phyloP scores from a whole-genome alignment of 92 coral and sea anemone species.

The Bergia sp. region DNA sequence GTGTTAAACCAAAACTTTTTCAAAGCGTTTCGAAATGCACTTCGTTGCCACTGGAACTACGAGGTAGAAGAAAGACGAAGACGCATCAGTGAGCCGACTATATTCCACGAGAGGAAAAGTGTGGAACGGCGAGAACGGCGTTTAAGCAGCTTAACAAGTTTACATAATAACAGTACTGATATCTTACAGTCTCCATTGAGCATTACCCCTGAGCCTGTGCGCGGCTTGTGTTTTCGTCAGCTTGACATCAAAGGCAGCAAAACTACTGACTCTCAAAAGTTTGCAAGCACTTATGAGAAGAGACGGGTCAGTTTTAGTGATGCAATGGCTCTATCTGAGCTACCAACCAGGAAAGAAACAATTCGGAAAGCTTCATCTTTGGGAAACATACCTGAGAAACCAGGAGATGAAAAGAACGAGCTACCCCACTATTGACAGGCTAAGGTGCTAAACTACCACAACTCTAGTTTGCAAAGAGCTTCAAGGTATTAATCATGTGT shows the following conservation, averaged over 20 bases:
- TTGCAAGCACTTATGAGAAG: neutral
- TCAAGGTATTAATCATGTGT: neutral
- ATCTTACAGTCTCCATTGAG: neutral
- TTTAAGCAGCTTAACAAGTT: neutral
- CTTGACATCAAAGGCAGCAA: neutral
- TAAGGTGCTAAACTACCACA: neutral
- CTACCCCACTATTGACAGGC: neutral
- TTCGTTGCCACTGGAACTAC: constrained; percentile 76
- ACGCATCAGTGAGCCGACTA: constrained; percentile 33
- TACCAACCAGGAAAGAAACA: neutral
- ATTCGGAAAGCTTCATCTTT: neutral
- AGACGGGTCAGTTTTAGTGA: neutral
- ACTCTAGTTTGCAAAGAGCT: neutral
- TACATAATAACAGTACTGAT: neutral
- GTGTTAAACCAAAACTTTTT: constrained; percentile 73
- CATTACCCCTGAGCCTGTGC: neutral
- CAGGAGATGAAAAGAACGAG: neutral
- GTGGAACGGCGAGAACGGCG: neutral
- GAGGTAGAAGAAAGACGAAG: constrained; percentile 72
- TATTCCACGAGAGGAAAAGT: neutral
- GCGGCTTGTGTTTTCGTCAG: neutral
- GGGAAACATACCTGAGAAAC: neutral
- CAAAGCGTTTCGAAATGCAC: constrained; percentile 72
- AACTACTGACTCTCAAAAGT: neutral
- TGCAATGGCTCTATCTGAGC: neutral